phyloP scores from a whole-genome alignment of 2,113 vertebrate species.

The Isurus oxyrinchus region DNA sequence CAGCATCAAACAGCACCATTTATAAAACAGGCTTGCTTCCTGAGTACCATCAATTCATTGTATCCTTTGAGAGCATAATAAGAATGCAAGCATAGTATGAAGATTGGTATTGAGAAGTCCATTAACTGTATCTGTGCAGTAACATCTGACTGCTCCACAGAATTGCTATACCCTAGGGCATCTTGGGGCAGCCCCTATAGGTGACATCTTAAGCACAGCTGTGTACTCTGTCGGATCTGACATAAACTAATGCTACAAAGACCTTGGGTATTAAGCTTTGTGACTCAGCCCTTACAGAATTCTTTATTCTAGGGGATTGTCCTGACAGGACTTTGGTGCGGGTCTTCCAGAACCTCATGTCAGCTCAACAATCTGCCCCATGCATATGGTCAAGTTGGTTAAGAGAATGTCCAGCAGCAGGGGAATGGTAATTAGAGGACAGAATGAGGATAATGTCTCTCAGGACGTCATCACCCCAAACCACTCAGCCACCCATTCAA shows the following conservation, averaged over 20 bases:
- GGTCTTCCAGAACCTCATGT: not conserved
- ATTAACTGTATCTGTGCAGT: not conserved
- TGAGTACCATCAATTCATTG: not conserved
- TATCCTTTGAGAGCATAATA: not conserved
- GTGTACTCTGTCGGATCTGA: not conserved
- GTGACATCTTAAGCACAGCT: not conserved
- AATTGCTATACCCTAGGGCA: not conserved
- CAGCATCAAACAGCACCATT: not conserved
- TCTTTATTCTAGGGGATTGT: not conserved
- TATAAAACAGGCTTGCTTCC: not conserved
- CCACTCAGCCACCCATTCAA: not conserved
- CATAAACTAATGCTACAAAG: not conserved
- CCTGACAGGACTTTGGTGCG: not conserved
- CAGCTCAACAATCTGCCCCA: not conserved
- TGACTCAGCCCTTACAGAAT: not conserved
- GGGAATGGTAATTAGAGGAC: not conserved
- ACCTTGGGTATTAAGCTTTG: not conserved
- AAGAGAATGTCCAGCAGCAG: not conserved
- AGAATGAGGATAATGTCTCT: not conserved
- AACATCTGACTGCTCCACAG: not conserved
- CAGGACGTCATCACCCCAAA: not conserved
- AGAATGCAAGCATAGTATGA: not conserved
- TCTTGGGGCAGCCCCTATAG: not conserved
- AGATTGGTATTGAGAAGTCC: not conserved
- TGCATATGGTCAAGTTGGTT: not conserved